These are phyloP conservation scores for Paramacrobiotus metropolitanus DNA, from an alignment of 1,140 invertebrate genomes.

Conservation along the genomic window DNA sequence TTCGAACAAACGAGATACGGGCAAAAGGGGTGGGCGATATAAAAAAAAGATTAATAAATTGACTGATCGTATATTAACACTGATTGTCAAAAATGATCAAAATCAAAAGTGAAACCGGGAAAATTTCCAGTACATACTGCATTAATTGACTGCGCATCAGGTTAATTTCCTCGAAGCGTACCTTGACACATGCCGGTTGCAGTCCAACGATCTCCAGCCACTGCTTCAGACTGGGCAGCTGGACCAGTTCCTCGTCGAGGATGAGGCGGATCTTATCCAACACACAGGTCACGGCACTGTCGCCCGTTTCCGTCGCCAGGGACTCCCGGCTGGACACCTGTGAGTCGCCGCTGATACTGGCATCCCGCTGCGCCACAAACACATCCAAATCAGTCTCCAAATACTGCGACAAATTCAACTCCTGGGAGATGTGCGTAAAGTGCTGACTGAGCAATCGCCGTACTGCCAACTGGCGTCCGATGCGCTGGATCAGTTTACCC, in stretches of 20 bases:
- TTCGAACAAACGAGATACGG: too few relatives aligned
- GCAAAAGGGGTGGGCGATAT: too few relatives aligned
- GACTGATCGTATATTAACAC: too few relatives aligned
- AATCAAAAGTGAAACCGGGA: too few relatives aligned
- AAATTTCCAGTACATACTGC: too few relatives aligned
- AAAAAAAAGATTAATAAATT: too few relatives aligned
- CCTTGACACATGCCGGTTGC: slow-evolving; percentile 40
- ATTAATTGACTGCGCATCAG: too few relatives aligned
- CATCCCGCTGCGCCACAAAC: not conserved
- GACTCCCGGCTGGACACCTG: not conserved
- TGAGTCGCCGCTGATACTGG: not conserved
- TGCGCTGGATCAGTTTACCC: slow-evolving; percentile 79
- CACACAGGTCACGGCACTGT: not conserved
- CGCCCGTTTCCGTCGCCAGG: not conserved
- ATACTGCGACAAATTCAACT: not conserved
- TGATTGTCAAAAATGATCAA: too few relatives aligned
- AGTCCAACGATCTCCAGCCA: slow-evolving; percentile 76
- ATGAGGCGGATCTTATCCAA: not conserved
- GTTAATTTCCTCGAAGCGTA: too few relatives aligned
- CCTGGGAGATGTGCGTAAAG: not conserved
- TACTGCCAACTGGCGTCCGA: slow-evolving; percentile 58
- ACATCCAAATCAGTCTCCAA: not conserved
- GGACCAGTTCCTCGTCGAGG: slow-evolving; percentile 14
- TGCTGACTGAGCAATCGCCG: not conserved
- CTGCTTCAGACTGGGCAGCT: slow-evolving; percentile 46